Evolutionary conservation across 1,140 invertebrate genomes (phyloP), one percentile per base, ranked within the genome.

Genomic region (Ips nitidus): DNA sequence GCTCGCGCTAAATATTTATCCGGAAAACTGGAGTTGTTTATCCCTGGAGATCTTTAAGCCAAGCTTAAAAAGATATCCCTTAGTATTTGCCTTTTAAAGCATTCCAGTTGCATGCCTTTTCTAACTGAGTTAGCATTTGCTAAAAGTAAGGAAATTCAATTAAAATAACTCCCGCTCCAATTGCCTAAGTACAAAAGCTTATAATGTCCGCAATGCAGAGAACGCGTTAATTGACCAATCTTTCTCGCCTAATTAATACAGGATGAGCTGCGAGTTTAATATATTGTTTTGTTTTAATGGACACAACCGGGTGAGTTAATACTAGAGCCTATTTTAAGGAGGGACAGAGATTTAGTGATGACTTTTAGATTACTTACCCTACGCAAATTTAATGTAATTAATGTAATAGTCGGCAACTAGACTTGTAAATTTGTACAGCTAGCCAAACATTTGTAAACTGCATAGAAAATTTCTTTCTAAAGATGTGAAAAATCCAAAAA

Each of bases 221-320:
- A 40, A 62, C 36, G 60, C 60, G 60, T 62, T 62, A 62, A 62
- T 62, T 62, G 60, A 62, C 60, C 60, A 62, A 62, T 40, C 60
- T 62, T 62, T 62, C 41, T 59, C 8, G 39, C 38, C n/a, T 59
- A 59, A 59, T 41, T 41, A 59, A 41, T 39, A 3, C 41, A 59
- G 57, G 57, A 59, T 37, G 57, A 40, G n/a, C 38, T 39, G 57
- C 42, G 57, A 59, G n/a, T 59, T 59, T 56, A 56, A 50, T 50
- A 50, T 50, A 50, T 50, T 50, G 45, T 50, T 50, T 50, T 50
- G 45, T 50, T 50, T 50, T 50, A 50, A 50, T 50, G 45, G 45
- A 50, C 45, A 50, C 7, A 50, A 50, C 22, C 45, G 7, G 45
- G 45, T 22, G 22, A 22, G 22, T 22, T 22, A 22, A 22, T 22